These are phyloP conservation scores for Ptychodera flava DNA, from an alignment of 35 echinoderm and acorn worm species.

Conservation along the genomic window DNA sequence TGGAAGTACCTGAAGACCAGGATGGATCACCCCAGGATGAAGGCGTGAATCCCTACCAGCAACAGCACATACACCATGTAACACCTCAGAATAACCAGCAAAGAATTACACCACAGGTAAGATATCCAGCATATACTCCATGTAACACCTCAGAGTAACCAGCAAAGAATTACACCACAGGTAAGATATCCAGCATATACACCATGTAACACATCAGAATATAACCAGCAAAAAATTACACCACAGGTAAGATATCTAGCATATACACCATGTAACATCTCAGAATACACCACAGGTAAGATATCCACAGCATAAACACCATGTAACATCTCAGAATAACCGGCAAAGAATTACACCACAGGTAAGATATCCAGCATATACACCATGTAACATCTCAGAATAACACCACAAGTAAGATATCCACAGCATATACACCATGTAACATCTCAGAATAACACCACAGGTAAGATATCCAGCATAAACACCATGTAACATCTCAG, in stretches of 20 bases:
- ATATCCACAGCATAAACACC: background rate
- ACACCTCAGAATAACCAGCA: conserved; percentile 37
- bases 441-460: no score
- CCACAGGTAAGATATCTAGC: conserved; percentile 47
- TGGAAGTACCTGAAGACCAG: conserved; percentile 87
- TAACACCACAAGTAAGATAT: background rate
- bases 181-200: conserved; percentile 15
- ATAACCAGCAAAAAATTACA: no score
- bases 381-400: background rate
- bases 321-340: background rate
- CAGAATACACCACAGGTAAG: background rate
- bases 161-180: conserved; percentile 11
- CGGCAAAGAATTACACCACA: background rate
- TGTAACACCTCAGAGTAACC: background rate
- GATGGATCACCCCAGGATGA: conserved; percentile 79
- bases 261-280: background rate
- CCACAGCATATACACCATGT: background rate
- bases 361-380: background rate
- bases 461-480: no score
- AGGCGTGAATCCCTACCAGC: conserved; percentile 14
- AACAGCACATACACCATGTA: conserved; percentile 45
- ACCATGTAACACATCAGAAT: conserved; percentile 23
- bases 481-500: no score
- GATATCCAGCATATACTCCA: background rate
- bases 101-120: conserved; percentile 6